A percentile compares a stretch with the other conserved stretches of the same genome.
Evolutionary conservation across 2,113 vertebrate genomes (phyloP).

Genomic region (Macroglossus sobrinus): DNA sequence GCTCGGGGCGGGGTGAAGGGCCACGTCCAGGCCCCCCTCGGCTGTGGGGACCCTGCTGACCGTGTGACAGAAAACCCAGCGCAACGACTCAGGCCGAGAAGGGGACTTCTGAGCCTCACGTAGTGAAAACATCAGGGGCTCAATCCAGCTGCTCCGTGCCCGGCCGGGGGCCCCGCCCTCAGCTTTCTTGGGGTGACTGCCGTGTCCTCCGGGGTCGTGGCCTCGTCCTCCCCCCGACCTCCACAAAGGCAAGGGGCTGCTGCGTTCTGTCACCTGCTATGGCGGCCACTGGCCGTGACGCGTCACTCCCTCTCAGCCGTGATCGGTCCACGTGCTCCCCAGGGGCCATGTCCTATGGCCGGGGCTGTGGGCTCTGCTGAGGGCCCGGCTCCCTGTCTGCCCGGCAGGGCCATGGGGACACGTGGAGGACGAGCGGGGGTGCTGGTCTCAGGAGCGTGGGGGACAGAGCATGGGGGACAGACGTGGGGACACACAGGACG

Average conservation of each 20-base stretch:
- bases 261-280: too few relatives aligned
- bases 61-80: neutral
- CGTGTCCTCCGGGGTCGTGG: neutral
- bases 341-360: neutral
- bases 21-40: neutral
- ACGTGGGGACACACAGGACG: too few relatives aligned
- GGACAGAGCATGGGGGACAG: too few relatives aligned
- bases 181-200: neutral
- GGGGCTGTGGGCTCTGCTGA: neutral
- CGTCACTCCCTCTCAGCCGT: too few relatives aligned
- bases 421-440: rapidly evolving
- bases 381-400: neutral
- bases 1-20: neutral
- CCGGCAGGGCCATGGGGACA: neutral
- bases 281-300: neutral
- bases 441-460: neutral
- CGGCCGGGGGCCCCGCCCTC: too few relatives aligned
- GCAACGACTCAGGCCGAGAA: neutral
- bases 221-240: neutral
- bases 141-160: neutral
- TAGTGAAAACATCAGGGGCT: neutral
- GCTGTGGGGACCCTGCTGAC: neutral
- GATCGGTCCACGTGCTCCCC: too few relatives aligned
- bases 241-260: neutral
- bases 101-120: neutral